Percentiles rank a stretch among this genome's conserved stretches.
These are phyloP conservation scores for Malacoraja senta DNA, from an alignment of 2,797 vertebrate species.

Conservation along the genomic window DNA sequence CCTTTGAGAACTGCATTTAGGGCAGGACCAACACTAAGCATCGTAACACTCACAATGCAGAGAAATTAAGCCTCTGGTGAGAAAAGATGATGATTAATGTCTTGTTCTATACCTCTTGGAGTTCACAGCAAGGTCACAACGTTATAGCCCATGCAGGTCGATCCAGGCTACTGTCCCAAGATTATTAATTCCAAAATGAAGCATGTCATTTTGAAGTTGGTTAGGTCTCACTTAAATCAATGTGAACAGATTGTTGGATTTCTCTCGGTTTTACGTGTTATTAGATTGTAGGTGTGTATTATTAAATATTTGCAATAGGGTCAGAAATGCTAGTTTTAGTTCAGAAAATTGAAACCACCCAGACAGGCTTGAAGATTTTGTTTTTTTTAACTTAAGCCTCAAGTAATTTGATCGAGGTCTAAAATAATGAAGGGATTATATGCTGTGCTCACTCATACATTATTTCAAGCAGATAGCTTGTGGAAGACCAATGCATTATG, in stretches of 20 bases:
- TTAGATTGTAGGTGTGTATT: not conserved
- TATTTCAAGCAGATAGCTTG: not conserved
- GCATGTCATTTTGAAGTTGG: not conserved
- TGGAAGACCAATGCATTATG: not conserved
- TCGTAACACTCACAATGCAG: not conserved
- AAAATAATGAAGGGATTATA: not conserved
- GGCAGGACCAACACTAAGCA: not conserved
- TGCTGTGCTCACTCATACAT: not conserved
- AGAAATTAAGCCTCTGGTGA: not conserved
- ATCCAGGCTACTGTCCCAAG: not conserved
- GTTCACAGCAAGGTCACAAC: not conserved
- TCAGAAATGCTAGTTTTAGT: not conserved
- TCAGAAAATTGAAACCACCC: not conserved
- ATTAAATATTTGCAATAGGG: not conserved
- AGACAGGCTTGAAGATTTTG: no score
- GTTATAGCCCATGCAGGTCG: not conserved
- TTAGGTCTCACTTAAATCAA: not conserved
- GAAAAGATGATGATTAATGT: not conserved
- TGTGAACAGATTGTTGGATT: not conserved
- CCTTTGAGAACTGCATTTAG: not conserved
- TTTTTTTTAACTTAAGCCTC: no score
- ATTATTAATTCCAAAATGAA: not conserved
- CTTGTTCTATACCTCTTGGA: not conserved
- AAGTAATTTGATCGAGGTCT: no score
- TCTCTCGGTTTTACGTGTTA: not conserved